A percentile compares a stretch with the other conserved stretches of the same genome.
phyloP scores from a whole-genome alignment of 2,888 invertebrate genomes.

The Peribatodes rhomboidaria region DNA sequence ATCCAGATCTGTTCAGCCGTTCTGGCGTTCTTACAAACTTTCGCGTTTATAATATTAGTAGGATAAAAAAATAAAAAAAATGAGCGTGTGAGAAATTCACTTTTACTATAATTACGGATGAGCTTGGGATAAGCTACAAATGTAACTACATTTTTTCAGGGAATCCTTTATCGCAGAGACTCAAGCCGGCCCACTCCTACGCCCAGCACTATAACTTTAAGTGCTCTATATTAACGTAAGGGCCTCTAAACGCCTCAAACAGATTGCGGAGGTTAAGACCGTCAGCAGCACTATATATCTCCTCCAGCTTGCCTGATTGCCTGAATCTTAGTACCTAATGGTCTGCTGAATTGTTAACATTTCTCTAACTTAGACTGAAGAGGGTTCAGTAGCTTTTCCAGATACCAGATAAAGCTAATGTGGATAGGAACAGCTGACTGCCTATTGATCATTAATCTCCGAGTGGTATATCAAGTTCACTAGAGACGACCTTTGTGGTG shows the following conservation, averaged over 20 bases:
- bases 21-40: no score
- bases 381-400: constrained; percentile 27
- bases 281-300: constrained; percentile 40
- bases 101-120: no score
- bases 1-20: no score
- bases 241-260: constrained; percentile 32
- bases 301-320: constrained; percentile 34
- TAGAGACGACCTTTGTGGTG: background rate
- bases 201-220: constrained; percentile 17
- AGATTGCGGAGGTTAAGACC: constrained; percentile 31
- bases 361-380: constrained; percentile 34
- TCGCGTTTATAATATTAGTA: no score
- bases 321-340: constrained; percentile 37
- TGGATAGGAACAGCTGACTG: background rate
- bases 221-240: constrained; percentile 28
- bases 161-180: background rate
- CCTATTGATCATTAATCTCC: background rate
- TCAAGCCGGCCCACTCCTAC: background rate
- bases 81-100: no score
- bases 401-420: background rate
- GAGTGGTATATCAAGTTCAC: background rate
- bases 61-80: no score
- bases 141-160: no score
- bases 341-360: constrained; percentile 42
- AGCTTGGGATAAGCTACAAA: no score